These are phyloP conservation scores for Halcyon malimbica DNA, from an alignment of 2,113 vertebrate genomes.

Conservation along the genomic window DNA sequence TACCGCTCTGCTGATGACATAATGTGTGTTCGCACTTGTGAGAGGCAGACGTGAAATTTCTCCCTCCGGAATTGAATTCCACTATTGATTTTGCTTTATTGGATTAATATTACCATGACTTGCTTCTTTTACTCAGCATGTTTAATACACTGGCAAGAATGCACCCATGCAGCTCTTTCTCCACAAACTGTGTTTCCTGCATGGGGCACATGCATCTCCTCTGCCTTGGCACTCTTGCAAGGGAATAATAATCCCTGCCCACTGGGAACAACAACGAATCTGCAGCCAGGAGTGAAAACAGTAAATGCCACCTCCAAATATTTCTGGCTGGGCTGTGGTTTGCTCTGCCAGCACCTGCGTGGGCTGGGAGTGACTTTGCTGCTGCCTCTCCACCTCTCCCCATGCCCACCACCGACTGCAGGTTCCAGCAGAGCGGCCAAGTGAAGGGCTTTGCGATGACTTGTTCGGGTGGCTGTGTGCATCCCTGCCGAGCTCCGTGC, in stretches of 20 bases:
- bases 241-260: background rate
- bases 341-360: background rate
- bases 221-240: background rate
- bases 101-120: background rate
- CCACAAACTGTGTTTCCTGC: background rate
- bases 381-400: background rate
- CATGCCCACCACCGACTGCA: accelerated
- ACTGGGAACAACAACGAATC: background rate
- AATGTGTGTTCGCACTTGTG: background rate
- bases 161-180: accelerated
- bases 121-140: background rate
- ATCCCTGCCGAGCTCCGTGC: background rate
- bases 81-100: background rate
- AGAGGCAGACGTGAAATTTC: background rate
- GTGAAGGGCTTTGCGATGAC: background rate
- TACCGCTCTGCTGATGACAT: constrained; percentile 43
- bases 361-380: background rate
- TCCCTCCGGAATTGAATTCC: background rate
- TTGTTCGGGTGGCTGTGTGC: background rate
- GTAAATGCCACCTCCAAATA: background rate
- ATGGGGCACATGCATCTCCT: accelerated
- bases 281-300: background rate
- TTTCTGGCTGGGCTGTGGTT: background rate
- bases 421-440: accelerated
- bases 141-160: background rate